Conservation (phyloP, 2,113 vertebrate genomes). For the Corythornis cristatus region DNA sequence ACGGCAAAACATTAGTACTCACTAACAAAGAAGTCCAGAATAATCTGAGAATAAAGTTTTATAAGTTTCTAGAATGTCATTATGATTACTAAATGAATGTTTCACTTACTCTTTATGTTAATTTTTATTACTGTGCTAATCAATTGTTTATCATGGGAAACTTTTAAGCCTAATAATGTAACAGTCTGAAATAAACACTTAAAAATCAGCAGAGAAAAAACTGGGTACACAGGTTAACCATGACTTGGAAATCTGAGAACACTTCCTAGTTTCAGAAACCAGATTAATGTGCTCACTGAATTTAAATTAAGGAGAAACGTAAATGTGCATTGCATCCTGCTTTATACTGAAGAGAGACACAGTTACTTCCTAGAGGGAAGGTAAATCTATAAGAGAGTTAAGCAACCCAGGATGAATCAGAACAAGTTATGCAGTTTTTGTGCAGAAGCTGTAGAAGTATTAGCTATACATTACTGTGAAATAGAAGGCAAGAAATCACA, state of each 20-base stretch:
- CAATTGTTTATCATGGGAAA: neutral
- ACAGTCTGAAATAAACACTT: neutral
- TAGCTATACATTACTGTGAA: neutral
- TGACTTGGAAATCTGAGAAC: neutral
- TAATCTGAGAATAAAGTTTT: neutral
- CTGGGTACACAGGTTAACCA: neutral
- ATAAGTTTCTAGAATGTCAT: neutral
- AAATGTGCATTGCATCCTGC: neutral
- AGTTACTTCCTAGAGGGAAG: neutral
- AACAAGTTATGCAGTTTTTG: neutral
- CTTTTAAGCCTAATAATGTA: neutral
- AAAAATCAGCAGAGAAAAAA: neutral
- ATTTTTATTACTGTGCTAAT: neutral
- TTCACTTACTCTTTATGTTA: neutral
- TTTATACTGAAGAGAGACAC: neutral
- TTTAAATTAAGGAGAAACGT: neutral
- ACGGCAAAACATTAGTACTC: neutral
- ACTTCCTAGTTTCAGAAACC: neutral
- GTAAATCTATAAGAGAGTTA: neutral
- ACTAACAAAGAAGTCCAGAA: neutral
- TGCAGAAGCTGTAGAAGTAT: neutral
- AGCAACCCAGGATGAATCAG: neutral
- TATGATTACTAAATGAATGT: neutral
- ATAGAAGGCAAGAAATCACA: neutral
- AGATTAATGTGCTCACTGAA: neutral